phyloP scores from a whole-genome alignment of 2,797 vertebrate genomes.

The Anomalospiza imberbis region DNA sequence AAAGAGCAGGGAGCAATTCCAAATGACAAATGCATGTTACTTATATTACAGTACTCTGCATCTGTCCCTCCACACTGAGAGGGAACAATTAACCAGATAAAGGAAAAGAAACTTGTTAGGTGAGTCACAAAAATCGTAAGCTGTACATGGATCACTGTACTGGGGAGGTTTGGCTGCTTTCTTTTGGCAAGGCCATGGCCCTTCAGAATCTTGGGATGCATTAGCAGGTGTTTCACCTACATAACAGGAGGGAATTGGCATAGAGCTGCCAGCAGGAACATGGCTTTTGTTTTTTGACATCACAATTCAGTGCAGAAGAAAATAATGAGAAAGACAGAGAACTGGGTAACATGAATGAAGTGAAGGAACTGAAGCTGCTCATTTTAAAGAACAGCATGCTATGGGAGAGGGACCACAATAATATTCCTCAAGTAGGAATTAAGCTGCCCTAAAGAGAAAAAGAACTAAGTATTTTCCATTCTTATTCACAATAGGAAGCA shows the following conservation, averaged over 20 bases:
- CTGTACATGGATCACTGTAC: not conserved
- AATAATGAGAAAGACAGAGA: not conserved
- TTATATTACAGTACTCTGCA: not conserved
- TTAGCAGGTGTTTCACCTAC: not conserved
- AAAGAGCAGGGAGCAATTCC: not conserved
- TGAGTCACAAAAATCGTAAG: not conserved
- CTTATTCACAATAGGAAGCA: not conserved
- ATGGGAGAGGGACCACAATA: not conserved
- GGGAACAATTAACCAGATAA: not conserved
- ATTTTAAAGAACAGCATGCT: not conserved
- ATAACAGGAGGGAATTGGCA: not conserved
- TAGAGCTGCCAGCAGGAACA: not conserved
- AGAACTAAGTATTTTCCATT: not conserved
- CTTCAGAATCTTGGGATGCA: not conserved
- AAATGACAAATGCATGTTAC: not conserved
- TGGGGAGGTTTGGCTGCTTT: not conserved
- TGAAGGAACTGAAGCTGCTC: not conserved
- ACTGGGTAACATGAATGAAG: not conserved
- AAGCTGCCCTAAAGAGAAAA: not conserved
- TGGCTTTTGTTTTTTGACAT: not conserved
- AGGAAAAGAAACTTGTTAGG: not conserved
- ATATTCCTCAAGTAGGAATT: not conserved
- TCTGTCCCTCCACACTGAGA: not conserved
- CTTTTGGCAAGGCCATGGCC: not conserved
- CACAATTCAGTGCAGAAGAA: not conserved